Conservation (phyloP, 2,888 invertebrate genomes). For the Beris morrisii region DNA sequence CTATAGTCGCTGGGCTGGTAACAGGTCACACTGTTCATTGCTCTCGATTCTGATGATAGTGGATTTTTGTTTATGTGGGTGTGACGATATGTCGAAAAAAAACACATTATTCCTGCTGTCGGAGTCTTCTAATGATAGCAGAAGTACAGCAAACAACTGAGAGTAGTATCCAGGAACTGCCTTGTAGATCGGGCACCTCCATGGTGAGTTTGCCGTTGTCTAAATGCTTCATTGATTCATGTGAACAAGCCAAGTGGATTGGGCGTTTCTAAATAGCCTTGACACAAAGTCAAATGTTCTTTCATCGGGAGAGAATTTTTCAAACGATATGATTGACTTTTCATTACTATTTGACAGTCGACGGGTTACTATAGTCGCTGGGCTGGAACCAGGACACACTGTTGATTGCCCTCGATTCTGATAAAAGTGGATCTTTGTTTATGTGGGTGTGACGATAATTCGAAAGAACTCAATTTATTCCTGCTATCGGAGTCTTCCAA, state of each 20-base stretch:
- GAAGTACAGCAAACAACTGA: conserved; percentile 32
- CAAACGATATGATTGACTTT: too few relatives aligned
- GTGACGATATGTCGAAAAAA: conserved; percentile 15
- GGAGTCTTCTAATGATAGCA: conserved; percentile 30
- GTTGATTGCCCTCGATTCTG: conserved; percentile 31
- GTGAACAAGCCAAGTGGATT: background rate
- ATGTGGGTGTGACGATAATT: background rate
- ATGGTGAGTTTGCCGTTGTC: conserved; percentile 11
- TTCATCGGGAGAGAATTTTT: too few relatives aligned
- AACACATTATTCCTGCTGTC: conserved; percentile 18
- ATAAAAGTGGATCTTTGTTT: conserved; percentile 21
- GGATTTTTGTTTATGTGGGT: conserved; percentile 15
- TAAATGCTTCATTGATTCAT: background rate
- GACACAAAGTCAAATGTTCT: too few relatives aligned
- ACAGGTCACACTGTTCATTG: too few relatives aligned
- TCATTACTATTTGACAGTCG: too few relatives aligned
- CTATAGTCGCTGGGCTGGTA: too few relatives aligned
- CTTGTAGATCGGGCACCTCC: too few relatives aligned
- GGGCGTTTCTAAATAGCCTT: background rate
- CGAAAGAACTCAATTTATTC: conserved; percentile 20
- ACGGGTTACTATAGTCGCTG: too few relatives aligned
- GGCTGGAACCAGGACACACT: too few relatives aligned
- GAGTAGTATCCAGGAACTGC: background rate
- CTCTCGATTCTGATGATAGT: conserved; percentile 18
- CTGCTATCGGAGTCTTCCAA: conserved; percentile 20